Evolutionary conservation across 2,113 vertebrate genomes (phyloP).

Genomic region (Pelecanoides urinatrix): DNA sequence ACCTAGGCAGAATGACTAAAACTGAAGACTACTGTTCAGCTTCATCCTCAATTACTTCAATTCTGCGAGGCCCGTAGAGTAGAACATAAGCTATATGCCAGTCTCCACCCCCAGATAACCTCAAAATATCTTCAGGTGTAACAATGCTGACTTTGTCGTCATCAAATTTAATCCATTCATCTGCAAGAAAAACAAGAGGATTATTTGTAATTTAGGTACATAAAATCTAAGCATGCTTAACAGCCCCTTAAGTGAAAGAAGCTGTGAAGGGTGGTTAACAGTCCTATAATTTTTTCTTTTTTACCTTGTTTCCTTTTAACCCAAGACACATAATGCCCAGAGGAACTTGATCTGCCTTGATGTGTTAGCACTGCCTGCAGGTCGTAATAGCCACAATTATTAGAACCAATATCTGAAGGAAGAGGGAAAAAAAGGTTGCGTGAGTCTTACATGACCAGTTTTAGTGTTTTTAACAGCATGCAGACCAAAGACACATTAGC

Average conservation of each 20-base stretch:
- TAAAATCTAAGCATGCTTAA: no score
- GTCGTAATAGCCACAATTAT: conserved; percentile 96
- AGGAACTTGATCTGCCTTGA: conserved; percentile 97
- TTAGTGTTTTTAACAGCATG: fast-evolving
- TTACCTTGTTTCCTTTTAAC: conserved; percentile 99
- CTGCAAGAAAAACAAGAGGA: conserved; percentile 68
- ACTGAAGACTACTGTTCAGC: conserved; percentile 79
- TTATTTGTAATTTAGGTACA: neutral
- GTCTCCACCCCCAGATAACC: conserved; percentile 95
- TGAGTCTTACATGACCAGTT: fast-evolving
- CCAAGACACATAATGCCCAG: conserved; percentile 97
- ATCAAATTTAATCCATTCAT: conserved; percentile 99
- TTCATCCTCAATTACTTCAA: conserved; percentile 85
- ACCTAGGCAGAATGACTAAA: conserved; percentile 87
- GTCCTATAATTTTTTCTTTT: neutral
- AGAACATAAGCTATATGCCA: conserved; percentile 99
- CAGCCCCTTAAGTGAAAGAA: neutral
- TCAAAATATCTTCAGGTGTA: conserved; percentile 94
- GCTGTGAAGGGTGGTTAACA: neutral
- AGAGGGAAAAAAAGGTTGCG: neutral
- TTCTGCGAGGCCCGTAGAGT: conserved; percentile 92
- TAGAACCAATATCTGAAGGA: conserved; percentile 88
- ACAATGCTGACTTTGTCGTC: conserved; percentile 98
- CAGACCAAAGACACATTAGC: neutral
- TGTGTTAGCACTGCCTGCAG: conserved; percentile 97